Percentiles rank a stretch among this genome's conserved stretches.
Evolutionary conservation across 2,888 invertebrate genomes (phyloP).

Genomic region (Molorchus minor): DNA sequence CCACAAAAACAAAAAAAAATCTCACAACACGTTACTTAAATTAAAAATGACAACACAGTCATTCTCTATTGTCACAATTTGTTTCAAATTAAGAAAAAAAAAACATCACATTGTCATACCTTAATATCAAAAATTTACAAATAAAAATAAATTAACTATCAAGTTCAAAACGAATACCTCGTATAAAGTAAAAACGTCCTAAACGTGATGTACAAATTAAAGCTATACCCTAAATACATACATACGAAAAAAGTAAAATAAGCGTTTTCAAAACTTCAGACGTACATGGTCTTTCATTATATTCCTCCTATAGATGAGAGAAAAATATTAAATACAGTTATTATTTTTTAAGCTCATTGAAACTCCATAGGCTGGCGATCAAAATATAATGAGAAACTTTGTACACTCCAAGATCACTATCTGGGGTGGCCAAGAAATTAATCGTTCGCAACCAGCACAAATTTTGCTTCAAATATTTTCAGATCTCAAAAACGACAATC

Average conservation of each 20-base stretch:
- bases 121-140: slow-evolving; percentile 14
- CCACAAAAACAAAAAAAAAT: slow-evolving; percentile 35
- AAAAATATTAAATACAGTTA: too few species aligned
- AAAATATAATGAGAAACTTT: background rate
- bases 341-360: too few species aligned
- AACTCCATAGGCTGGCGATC: too few species aligned
- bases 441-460: too few species aligned
- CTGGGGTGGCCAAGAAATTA: too few species aligned
- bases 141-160: slow-evolving; percentile 3
- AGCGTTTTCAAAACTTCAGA: slow-evolving; percentile 18
- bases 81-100: slow-evolving; percentile 8
- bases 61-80: slow-evolving; percentile 19
- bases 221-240: slow-evolving; percentile 16
- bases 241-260: slow-evolving; percentile 22
- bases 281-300: too few species aligned
- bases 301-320: too few species aligned
- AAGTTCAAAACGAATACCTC: background rate
- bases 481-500: too few species aligned
- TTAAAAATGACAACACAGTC: slow-evolving; percentile 15
- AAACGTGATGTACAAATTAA: slow-evolving; percentile 20
- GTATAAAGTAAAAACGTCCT: slow-evolving; percentile 5
- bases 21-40: slow-evolving; percentile 18
- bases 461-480: too few species aligned
- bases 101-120: slow-evolving; percentile 8
- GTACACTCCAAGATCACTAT: background rate